Percentiles rank a stretch among this genome's conserved stretches.
phyloP scores from a whole-genome alignment of 1,140 invertebrate species.

The Triops longicaudatus region DNA sequence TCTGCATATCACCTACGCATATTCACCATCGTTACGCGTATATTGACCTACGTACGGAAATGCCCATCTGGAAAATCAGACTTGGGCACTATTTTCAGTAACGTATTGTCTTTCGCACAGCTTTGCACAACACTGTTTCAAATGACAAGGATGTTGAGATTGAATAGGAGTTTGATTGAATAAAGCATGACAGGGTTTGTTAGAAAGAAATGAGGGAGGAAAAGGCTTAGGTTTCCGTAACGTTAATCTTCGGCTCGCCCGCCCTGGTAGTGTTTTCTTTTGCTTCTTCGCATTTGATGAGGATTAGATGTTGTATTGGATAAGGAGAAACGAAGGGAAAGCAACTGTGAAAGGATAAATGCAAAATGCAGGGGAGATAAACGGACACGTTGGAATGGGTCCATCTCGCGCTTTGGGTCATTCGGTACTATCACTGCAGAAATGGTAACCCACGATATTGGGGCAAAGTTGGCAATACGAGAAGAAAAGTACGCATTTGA shows the following conservation, averaged over 20 bases:
- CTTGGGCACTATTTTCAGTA: too few relatives aligned
- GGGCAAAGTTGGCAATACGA: too few relatives aligned
- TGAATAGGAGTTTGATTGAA: background rate
- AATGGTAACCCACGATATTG: too few relatives aligned
- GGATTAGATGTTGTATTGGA: background rate
- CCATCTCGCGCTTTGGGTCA: background rate
- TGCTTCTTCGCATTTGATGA: background rate
- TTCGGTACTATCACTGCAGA: too few relatives aligned
- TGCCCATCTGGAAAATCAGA: too few relatives aligned
- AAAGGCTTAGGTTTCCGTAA: background rate
- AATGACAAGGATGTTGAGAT: background rate
- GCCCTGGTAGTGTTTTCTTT: background rate
- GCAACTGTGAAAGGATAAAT: background rate
- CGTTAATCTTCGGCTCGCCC: background rate
- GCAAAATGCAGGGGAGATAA: background rate
- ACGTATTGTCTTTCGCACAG: too few relatives aligned
- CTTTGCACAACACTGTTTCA: too few relatives aligned
- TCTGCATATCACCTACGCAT: too few relatives aligned
- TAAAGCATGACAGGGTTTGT: background rate
- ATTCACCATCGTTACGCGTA: too few relatives aligned
- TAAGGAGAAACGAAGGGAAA: background rate
- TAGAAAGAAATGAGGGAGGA: background rate
- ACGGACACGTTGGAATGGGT: background rate
- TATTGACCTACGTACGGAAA: too few relatives aligned
- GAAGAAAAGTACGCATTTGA: too few relatives aligned